Conservation (phyloP, 1,140 invertebrate species). For the Drosophila simulans region DNA sequence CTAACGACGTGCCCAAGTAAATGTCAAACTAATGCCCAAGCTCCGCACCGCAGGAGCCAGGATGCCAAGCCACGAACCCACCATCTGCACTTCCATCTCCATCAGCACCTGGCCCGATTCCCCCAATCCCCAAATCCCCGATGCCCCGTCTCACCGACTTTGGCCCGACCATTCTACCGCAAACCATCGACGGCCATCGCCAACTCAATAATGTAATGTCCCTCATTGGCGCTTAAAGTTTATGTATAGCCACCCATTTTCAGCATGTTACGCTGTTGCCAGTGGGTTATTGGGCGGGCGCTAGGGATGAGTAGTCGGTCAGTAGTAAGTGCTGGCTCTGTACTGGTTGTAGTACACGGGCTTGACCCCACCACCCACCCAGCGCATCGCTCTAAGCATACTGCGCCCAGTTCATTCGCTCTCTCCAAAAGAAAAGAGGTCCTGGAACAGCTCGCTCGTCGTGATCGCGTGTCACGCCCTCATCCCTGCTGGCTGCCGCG, state of each 20-base stretch:
- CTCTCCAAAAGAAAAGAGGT: neutral
- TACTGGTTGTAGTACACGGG: neutral
- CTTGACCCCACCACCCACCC: too few species aligned
- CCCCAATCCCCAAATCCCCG: neutral
- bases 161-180: conserved; percentile 26
- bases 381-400: too few species aligned
- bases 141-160: neutral
- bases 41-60: conserved; percentile 67
- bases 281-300: neutral
- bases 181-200: conserved; percentile 60
- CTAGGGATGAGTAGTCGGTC: conserved; percentile 1
- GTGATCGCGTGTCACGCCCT: conserved; percentile 6
- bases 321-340: neutral
- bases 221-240: conserved; percentile 77
- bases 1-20: conserved; percentile 81
- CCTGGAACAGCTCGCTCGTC: neutral
- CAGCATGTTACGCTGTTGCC: neutral
- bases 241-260: conserved; percentile 43
- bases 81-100: conserved; percentile 22
- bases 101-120: neutral
- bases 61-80: conserved; percentile 37
- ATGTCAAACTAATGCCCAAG: conserved; percentile 79
- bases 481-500: neutral
- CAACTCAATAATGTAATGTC: conserved; percentile 77
- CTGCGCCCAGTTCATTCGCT: too few species aligned